phyloP scores from a whole-genome alignment of 2,113 vertebrate species.

The Pelodiscus sinensis region DNA sequence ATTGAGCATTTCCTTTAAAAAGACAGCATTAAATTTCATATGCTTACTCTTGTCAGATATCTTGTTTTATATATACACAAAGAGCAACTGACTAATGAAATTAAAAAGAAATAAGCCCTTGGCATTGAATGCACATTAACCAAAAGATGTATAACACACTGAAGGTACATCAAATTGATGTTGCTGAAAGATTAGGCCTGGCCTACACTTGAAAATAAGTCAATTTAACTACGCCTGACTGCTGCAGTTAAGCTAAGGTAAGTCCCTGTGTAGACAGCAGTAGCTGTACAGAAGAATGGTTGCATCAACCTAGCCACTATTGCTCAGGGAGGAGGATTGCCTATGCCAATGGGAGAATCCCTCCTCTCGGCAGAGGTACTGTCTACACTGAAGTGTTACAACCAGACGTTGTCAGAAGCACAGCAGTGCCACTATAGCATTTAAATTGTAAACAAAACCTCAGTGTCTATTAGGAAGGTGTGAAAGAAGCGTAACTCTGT shows the following conservation, averaged over 20 bases:
- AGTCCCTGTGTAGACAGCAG: background rate
- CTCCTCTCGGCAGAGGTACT: accelerated
- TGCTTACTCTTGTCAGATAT: background rate
- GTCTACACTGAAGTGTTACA: background rate
- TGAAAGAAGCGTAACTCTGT: background rate
- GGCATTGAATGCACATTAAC: background rate
- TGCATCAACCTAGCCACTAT: background rate
- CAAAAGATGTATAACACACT: background rate
- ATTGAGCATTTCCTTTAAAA: background rate
- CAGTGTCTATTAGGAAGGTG: background rate
- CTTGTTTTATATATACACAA: background rate
- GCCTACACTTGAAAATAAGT: background rate
- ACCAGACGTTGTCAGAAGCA: background rate
- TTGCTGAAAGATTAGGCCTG: background rate
- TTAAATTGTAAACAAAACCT: background rate
- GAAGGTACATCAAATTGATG: background rate
- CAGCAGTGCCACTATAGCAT: background rate
- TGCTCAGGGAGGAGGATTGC: background rate
- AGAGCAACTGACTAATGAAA: background rate
- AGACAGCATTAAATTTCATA: background rate
- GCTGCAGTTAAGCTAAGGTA: background rate
- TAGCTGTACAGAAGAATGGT: background rate
- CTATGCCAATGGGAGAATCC: background rate
- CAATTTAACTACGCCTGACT: background rate
- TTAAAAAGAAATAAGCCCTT: background rate